Percentiles rank a stretch among this genome's conserved stretches.
phyloP scores from a whole-genome alignment of 2,888 invertebrate genomes.

The Tanaodytes sp. region DNA sequence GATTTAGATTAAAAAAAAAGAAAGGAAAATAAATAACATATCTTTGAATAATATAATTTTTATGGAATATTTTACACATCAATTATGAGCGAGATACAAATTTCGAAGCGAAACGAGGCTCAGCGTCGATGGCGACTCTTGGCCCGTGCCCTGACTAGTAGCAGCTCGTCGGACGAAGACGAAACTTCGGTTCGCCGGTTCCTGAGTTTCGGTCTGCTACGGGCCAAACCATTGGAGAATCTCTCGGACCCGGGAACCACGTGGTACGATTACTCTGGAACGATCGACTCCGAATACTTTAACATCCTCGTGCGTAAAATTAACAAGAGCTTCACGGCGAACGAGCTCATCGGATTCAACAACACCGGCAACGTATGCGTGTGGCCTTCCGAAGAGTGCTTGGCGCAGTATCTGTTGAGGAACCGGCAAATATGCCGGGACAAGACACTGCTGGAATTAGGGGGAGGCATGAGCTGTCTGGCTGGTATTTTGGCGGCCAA shows the following conservation, averaged over 20 bases:
- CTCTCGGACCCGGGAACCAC: conserved; percentile 61
- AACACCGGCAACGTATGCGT: conserved; percentile 87
- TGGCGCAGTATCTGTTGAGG: conserved; percentile 80
- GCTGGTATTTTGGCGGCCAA: conserved; percentile 84
- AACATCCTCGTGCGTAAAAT: conserved; percentile 77
- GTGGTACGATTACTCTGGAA: conserved; percentile 79
- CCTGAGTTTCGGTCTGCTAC: conserved; percentile 70
- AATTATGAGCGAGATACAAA: conserved; percentile 8
- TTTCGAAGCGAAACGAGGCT: conserved; percentile 71
- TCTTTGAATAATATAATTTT: no score
- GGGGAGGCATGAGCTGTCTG: conserved; percentile 89
- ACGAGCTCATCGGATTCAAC: conserved; percentile 85
- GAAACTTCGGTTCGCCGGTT: conserved; percentile 72
- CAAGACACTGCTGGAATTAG: conserved; percentile 83
- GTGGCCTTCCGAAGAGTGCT: conserved; percentile 86
- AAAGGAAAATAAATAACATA: no score
- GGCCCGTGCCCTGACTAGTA: conserved; percentile 77
- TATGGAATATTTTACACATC: no score
- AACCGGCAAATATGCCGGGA: conserved; percentile 79
- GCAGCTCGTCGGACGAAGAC: conserved; percentile 57
- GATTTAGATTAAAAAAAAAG: no score
- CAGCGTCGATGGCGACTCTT: conserved; percentile 81
- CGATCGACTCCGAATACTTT: conserved; percentile 74
- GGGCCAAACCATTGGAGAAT: conserved; percentile 61
- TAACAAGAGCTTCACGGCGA: conserved; percentile 79